Conservation (phyloP, 2,888 invertebrate genomes). For the Thumatha senex region DNA sequence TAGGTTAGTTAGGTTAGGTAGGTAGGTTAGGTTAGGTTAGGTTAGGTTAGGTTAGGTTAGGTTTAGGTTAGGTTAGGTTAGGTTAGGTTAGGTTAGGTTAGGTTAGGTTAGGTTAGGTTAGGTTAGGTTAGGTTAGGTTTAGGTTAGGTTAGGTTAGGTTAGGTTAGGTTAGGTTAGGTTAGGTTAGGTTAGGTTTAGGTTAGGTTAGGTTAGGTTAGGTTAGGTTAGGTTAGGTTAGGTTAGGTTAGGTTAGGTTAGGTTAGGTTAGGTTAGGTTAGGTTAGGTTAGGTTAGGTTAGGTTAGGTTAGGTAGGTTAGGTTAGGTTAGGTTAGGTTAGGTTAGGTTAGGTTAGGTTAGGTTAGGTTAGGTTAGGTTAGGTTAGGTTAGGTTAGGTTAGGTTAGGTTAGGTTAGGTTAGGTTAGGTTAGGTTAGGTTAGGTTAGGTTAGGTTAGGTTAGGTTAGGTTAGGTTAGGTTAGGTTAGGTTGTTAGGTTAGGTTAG, state of each 20-base stretch:
- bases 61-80: too few species aligned
- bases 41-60: slow-evolving; percentile 24
- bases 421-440: slow-evolving; percentile 28
- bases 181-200: too few species aligned
- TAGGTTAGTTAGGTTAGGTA: too few species aligned
- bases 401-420: slow-evolving; percentile 19
- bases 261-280: slow-evolving; percentile 27
- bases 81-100: slow-evolving; percentile 22
- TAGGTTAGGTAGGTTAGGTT: too few species aligned
- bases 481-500: too few species aligned
- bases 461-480: slow-evolving; percentile 28
- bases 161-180: slow-evolving; percentile 28
- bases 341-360: slow-evolving; percentile 9
- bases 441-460: slow-evolving; percentile 29
- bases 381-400: slow-evolving; percentile 9
- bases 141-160: too few species aligned
- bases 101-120: slow-evolving; percentile 27
- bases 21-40: slow-evolving; percentile 20
- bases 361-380: slow-evolving; percentile 9
- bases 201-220: slow-evolving; percentile 33
- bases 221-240: slow-evolving; percentile 30
- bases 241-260: slow-evolving; percentile 26
- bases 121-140: slow-evolving; percentile 28
- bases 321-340: slow-evolving; percentile 9
- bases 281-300: slow-evolving; percentile 29